Conservation (phyloP, 1,140 invertebrate species). For the Lasioglossum albipes region DNA sequence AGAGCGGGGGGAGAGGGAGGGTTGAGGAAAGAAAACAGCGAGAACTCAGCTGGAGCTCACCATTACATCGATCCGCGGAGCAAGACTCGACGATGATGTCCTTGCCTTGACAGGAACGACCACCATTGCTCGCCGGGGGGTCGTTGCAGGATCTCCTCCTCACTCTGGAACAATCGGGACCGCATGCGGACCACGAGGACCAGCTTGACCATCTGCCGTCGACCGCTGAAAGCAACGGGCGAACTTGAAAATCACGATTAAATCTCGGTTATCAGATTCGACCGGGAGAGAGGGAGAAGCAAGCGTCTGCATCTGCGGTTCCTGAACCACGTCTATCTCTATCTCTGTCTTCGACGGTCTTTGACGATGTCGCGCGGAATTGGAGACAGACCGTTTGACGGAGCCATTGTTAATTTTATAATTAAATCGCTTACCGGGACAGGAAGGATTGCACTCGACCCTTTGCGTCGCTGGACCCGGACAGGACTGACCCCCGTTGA, state of each 20-base stretch:
- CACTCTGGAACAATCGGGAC: conserved; percentile 90
- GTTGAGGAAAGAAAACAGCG: conserved; percentile 6
- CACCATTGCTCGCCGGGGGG: conserved; percentile 83
- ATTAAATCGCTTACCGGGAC: conserved; percentile 86
- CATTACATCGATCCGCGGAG: conserved; percentile 79
- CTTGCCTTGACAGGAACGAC: conserved; percentile 84
- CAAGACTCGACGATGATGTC: conserved; percentile 83
- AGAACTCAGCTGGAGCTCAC: conserved; percentile 62
- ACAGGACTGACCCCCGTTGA: conserved; percentile 92
- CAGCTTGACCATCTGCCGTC: conserved; percentile 90
- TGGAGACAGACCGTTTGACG: not conserved
- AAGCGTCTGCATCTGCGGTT: conserved; percentile 30
- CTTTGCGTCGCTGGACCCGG: conserved; percentile 89
- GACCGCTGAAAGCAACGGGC: conserved; percentile 65
- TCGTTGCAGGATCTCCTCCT: conserved; percentile 89
- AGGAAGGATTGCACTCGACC: conserved; percentile 88
- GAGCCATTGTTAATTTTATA: conserved; percentile 22
- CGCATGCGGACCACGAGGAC: conserved; percentile 93
- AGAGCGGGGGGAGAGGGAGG: not conserved
- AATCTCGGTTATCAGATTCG: conserved; percentile 57
- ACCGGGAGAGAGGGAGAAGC: not conserved
- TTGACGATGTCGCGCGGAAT: not conserved
- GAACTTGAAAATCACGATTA: conserved; percentile 60
- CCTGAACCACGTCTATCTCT: not conserved
- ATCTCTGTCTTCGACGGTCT: too few species aligned